A percentile compares a stretch with the other conserved stretches of the same genome.
These are phyloP conservation scores for Sciurus carolinensis DNA, from an alignment of 2,797 vertebrate species.

Conservation along the genomic window DNA sequence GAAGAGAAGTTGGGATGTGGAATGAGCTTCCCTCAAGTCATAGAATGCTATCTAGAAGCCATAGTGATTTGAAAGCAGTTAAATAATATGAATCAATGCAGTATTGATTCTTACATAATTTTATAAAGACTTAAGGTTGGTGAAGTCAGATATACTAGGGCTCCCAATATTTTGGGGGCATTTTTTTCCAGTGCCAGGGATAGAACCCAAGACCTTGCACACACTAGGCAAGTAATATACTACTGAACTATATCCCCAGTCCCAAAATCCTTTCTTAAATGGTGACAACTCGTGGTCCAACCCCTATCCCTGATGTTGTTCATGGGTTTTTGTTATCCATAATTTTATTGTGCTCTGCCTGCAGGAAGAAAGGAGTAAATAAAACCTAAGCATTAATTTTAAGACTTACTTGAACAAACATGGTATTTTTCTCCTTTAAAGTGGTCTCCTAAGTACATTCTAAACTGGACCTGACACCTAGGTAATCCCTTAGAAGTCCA, in stretches of 20 bases:
- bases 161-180: not conserved
- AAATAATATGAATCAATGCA: no score
- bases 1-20: not conserved
- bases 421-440: constrained; percentile 72
- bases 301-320: not conserved
- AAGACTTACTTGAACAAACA: constrained; percentile 74
- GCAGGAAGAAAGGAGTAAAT: not conserved
- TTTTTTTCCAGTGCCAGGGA: not conserved
- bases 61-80: not conserved
- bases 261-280: constrained; percentile 55
- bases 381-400: constrained; percentile 66
- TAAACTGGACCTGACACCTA: constrained; percentile 66
- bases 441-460: constrained; percentile 66
- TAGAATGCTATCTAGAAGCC: not conserved
- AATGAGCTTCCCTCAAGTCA: not conserved
- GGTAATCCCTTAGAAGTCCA: constrained; percentile 74
- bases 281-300: not conserved
- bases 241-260: not conserved
- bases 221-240: not conserved
- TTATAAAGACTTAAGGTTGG: not conserved
- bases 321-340: not conserved
- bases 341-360: constrained; percentile 43
- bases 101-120: not conserved
- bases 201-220: not conserved
- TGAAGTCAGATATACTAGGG: not conserved